Base-by-base conservation (phyloP, 1,140 invertebrate genomes). In the Leptopilina boulardi region DNA sequence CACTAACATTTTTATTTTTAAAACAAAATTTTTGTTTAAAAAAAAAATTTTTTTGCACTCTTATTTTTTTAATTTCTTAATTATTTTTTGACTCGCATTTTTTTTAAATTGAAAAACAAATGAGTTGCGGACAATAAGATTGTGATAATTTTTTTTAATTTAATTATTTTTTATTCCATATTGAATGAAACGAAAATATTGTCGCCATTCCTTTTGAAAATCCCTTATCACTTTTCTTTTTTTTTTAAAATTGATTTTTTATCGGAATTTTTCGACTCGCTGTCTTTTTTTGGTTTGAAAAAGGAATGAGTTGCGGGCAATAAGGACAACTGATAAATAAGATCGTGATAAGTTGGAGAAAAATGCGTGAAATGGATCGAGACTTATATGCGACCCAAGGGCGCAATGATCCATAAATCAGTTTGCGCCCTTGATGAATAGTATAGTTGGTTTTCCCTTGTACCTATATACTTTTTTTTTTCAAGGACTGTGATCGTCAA, bases 321-420 rank as follows among this genome's bases (percentile, higher is more conserved):
- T 51, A 51, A 51, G 47, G 15, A 51, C 15, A 51, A 30, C 56
- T 26, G 21, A 30, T 66, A 26, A 13, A 30, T 26, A 66, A 8
- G 23, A 66, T 66, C 56, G 21, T 10, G 56, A 30, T 66, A 30
- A 66, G 59, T n/a, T 6, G 11, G 3, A 38, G 5, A 34, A 66
- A 34, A 66, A 66, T 30, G 26, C 13, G 26, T 66, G 26, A 30
- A 66, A 66, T 66, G 26, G 0, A 9, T 66, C 3, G 26, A 23
- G 59, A 13, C 13, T 30, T 66, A 30, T 66, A 15, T 66, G 26
- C 23, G 23, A 66, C 23, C 23, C 59, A 30, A n/a, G 26, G 59
- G 23, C 26, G 15, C 59, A 34, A 30, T 66, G 15, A 26, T 66
- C 59, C 59, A 66, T 66, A 66, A 66, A 66, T 66, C 59, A 66